These are phyloP conservation scores for Myripristis murdjan DNA, from an alignment of 2,797 vertebrate genomes.

Conservation along the genomic window DNA sequence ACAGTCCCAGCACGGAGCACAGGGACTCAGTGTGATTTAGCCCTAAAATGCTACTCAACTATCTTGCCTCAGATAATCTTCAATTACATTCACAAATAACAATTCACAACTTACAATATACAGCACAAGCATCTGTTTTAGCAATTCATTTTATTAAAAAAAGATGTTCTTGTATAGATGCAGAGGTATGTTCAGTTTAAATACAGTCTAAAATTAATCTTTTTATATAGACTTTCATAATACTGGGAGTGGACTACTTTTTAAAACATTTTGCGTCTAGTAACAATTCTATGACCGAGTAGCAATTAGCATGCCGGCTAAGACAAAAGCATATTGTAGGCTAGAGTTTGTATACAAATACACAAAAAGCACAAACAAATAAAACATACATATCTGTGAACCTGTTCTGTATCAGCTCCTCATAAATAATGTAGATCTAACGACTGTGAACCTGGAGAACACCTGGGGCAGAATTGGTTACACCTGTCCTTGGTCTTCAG, in stretches of 20 bases:
- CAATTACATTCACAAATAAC: too few relatives aligned
- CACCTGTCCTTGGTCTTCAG: conserved; percentile 21
- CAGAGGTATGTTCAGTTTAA: conserved; percentile 83
- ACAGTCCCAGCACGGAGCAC: too few relatives aligned
- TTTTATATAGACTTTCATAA: conserved; percentile 74
- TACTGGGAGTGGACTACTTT: conserved; percentile 75
- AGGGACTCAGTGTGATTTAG: too few relatives aligned
- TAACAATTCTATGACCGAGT: conserved; percentile 74
- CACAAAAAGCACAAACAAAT: conserved; percentile 74
- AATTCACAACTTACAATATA: too few relatives aligned
- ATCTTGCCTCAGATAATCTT: too few relatives aligned
- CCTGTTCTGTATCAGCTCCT: conserved; percentile 63
- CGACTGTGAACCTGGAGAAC: conserved; percentile 51
- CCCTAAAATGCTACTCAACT: too few relatives aligned
- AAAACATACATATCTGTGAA: conserved; percentile 72
- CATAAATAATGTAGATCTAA: conserved; percentile 83
- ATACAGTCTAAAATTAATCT: conserved; percentile 87
- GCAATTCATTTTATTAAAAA: conserved; percentile 87
- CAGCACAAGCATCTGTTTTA: conserved; percentile 46
- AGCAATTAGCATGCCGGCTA: conserved; percentile 78
- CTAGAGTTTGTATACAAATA: conserved; percentile 78
- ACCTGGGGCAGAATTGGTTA: conserved; percentile 37
- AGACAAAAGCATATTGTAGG: conserved; percentile 67
- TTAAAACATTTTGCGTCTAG: conserved; percentile 84
- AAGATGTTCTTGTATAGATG: conserved; percentile 74